Evolutionary conservation across 1,140 invertebrate genomes (phyloP), one percentile per base, ranked within the genome.

Genomic region (Thaumatotibia leucotreta): DNA sequence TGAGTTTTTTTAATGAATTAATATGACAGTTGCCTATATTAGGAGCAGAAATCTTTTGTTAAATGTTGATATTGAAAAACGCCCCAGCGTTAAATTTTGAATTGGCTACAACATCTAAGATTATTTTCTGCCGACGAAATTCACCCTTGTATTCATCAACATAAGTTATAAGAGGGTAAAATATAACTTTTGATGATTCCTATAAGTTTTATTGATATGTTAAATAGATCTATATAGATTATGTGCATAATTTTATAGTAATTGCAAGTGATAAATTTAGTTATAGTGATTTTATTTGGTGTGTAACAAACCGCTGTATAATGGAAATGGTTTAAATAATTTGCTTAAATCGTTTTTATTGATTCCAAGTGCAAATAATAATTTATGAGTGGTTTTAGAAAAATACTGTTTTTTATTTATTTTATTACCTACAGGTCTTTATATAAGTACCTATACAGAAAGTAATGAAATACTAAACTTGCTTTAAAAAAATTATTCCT

Each of bases 1-100:
- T 83, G 80, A 87, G 27, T 69, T 70, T 70, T 69, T 71, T 74
- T 70, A 35, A 50, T 76, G 75, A 83, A 83, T 81, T 79, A 83
- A 83, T 81, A 65, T 79, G 76, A 83, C 79, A 80, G 76, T 77
- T 80, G 83, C 80, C 74, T 77, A 77, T 84, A 61, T 78, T 45
- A 20, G 67, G 83, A 80, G 81, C 74, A 71, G 64, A 67, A 64
- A 23, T 35, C 67, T 68, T 68, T 70, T 74, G 66, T 80, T 77
- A 67, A 76, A 24, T 64, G 23, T 54, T 52, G 64, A 79, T 82
- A 75, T 81, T 68, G 75, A 74, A 80, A 66, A 77, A 84, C 84
- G 84, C 84, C 84, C 84, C 75, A 50, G 50, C 80, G 80, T 84
- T 85, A 81, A 77, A 62, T 1, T 20, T 45, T 45, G 14, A 17